Evolutionary conservation across 2,113 vertebrate species (phyloP), one percentile per base, ranked within the genome.

Genomic region (Corythoichthys haematopterus): DNA sequence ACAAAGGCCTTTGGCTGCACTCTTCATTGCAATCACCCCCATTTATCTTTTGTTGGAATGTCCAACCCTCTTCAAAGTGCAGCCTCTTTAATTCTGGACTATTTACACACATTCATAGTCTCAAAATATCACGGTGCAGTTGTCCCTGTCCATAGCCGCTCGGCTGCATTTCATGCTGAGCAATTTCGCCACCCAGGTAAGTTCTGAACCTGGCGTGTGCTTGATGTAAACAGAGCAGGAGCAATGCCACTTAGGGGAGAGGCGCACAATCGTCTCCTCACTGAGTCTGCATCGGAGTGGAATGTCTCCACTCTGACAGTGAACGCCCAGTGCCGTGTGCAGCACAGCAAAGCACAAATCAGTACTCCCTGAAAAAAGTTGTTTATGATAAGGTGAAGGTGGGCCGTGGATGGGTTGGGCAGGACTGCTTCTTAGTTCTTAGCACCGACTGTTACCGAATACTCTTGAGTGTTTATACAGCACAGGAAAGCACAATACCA

Each of bases 401-500:
- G 80, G 82, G 84, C 80, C 64, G 70, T 66, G 70, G 80, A 71
- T 82, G 80, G 71, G 80, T 70, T 82, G 80, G 82, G 84, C 84
- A 72, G 83, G 80, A 70, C 75, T 66, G 74, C 72, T 66, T 72
- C 73, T 79, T 76, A 88, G 88, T 83, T 84, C 91, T 88, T 87
- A 89, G 92, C 90, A 93, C 90, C 76, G 91, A 75, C 91, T 93
- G 92, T 94, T 93, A 92, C 91, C 86, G 89, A 79, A 83, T 86
- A 70, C 76, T 58, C 75, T 58, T 65, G 37, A 61, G 77, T 94
- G 89, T 94, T 94, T 94, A 91, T 84, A 89, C 84, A 88, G 85
- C 72, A 73, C 80, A 79, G 73, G 70, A 75, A 83, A 87, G 84
- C 14, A 75, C 85, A 84, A 87, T 87, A 92, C 83, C 84, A 86